A percentile compares a stretch with the other conserved stretches of the same genome.
phyloP scores from a whole-genome alignment of 2,113 vertebrate genomes.

The Peromyscus leucopus region DNA sequence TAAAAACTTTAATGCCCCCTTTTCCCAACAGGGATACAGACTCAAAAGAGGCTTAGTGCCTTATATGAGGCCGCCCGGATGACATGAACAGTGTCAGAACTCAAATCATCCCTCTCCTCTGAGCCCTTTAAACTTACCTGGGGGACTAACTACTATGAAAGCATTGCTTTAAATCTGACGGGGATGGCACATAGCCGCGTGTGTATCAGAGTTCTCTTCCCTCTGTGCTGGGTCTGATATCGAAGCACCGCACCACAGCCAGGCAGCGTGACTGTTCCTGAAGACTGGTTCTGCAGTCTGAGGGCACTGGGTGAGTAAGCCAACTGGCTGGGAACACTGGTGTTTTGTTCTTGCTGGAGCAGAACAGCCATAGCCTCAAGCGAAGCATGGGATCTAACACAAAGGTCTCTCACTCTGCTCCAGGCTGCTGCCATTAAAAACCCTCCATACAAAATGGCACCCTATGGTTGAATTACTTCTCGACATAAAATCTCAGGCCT shows the following conservation, averaged over 20 bases:
- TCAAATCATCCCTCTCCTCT: neutral
- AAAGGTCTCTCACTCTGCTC: constrained; percentile 25
- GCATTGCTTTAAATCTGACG: neutral
- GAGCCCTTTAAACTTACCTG: neutral
- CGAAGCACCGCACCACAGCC: neutral
- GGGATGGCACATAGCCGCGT: rapidly evolving
- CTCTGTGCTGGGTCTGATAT: neutral
- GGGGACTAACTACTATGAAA: too few species aligned
- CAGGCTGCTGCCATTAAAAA: neutral
- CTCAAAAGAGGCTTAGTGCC: neutral
- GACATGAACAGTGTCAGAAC: neutral
- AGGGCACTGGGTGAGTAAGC: neutral
- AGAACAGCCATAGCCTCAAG: constrained; percentile 61
- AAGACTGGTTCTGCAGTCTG: neutral
- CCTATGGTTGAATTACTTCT: constrained; percentile 37
- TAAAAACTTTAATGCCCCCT: neutral
- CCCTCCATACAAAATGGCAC: neutral
- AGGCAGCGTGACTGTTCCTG: neutral
- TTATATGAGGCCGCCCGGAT: neutral
- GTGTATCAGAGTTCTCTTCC: neutral
- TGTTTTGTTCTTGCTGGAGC: neutral
- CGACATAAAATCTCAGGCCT: neutral
- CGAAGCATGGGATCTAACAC: constrained; percentile 52
- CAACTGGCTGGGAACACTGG: neutral
- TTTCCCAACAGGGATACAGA: neutral